Evolutionary conservation across 2,113 vertebrate species (phyloP).

Genomic region (Varanus salvator): DNA sequence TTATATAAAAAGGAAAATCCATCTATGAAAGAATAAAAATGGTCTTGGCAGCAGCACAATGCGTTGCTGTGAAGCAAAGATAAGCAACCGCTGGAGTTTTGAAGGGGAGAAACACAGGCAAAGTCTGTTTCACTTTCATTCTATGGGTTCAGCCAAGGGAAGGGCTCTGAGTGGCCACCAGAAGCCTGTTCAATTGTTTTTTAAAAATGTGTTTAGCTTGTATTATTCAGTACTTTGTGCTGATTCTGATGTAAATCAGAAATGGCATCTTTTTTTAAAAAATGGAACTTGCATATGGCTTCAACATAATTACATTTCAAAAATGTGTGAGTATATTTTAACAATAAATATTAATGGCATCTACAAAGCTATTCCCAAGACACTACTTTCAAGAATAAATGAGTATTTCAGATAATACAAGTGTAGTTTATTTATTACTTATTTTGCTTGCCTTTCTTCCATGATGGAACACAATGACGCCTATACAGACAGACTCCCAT

Average conservation of each 20-base stretch:
- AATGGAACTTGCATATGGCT: neutral
- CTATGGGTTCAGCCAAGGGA: slow-evolving; percentile 41
- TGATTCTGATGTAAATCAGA: slow-evolving; percentile 48
- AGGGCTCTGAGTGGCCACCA: slow-evolving; percentile 44
- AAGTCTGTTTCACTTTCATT: slow-evolving; percentile 54
- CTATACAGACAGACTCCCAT: neutral
- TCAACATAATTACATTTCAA: slow-evolving; percentile 38
- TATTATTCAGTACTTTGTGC: slow-evolving; percentile 38
- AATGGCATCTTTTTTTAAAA: slow-evolving; percentile 36
- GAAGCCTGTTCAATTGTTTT: slow-evolving; percentile 36
- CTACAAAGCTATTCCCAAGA: slow-evolving; percentile 39
- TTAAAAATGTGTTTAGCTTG: slow-evolving; percentile 40
- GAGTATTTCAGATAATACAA: neutral
- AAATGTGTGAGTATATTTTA: slow-evolving; percentile 35
- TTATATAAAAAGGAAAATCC: slow-evolving; percentile 53
- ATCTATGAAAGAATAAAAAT: slow-evolving; percentile 41
- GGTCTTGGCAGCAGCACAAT: slow-evolving; percentile 55
- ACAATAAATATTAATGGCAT: slow-evolving; percentile 43
- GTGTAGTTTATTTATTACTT: neutral
- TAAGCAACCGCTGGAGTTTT: slow-evolving; percentile 34
- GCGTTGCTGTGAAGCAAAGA: slow-evolving; percentile 58
- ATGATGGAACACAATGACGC: neutral
- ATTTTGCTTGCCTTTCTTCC: neutral
- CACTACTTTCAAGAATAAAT: slow-evolving; percentile 23
- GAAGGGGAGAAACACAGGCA: slow-evolving; percentile 27